Conservation (phyloP, 2,888 invertebrate species). For the Neoscelio sp. region DNA sequence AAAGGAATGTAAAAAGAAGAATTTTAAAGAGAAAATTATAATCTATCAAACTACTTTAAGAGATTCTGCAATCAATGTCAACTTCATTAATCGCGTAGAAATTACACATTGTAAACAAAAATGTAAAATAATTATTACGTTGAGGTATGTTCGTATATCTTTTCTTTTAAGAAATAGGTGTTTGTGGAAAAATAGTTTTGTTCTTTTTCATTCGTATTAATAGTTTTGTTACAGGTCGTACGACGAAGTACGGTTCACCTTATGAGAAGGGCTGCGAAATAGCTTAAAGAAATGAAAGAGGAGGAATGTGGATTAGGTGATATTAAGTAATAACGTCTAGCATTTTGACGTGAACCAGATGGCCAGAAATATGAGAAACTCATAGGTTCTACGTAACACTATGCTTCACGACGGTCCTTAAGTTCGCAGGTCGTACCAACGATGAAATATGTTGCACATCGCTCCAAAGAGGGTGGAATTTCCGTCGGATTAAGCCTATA, state of each 20-base stretch:
- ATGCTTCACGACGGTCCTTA: constrained; percentile 54
- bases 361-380: constrained; percentile 76
- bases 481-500: constrained; percentile 56
- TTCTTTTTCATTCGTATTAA: not conserved
- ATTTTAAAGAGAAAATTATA: too few relatives aligned
- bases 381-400: constrained; percentile 67
- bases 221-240: constrained; percentile 5
- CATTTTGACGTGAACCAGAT: constrained; percentile 71
- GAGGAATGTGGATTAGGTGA: constrained; percentile 71
- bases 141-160: too few relatives aligned
- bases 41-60: too few relatives aligned
- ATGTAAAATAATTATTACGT: too few relatives aligned
- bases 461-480: constrained; percentile 55
- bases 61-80: too few relatives aligned
- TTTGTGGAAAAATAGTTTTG: not conserved
- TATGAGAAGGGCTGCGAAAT: not conserved
- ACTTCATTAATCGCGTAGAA: too few relatives aligned
- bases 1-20: too few relatives aligned
- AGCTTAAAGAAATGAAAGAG: constrained; percentile 16
- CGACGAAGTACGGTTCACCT: constrained; percentile 1
- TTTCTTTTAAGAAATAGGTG: too few relatives aligned
- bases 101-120: too few relatives aligned
- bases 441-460: constrained; percentile 59
- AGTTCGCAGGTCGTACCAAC: constrained; percentile 55
- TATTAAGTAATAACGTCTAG: constrained; percentile 74